Base-by-base conservation (phyloP, 2,797 vertebrate genomes). In the Diplodus sargus region DNA sequence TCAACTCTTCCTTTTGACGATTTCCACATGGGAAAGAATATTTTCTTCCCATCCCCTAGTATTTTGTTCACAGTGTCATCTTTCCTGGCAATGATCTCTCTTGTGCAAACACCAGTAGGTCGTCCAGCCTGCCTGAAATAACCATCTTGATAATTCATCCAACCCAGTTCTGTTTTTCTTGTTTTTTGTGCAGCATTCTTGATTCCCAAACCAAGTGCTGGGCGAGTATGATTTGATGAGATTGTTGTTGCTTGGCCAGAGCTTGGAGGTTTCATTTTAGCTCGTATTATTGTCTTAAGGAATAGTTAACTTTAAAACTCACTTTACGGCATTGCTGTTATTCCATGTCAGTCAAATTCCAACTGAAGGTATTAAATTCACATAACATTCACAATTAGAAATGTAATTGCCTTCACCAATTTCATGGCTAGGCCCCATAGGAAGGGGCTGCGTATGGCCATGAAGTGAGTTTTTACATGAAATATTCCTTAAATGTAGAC, bases 1-100 rank as follows among this genome's bases (percentile, higher is more conserved):
- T 64, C 23, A 64, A 20, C 62, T 51, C 62, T 51, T 51, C 47
- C 62, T 49, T 64, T 34, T 51, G 25, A 18, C 1, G 62, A 51
- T 65, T 51, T 64, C 45, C 47, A 47, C 10, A 20, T 64, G 47
- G 47, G 62, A 30, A 30, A 64, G 8, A 64, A 64, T 49, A 49
- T 64, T 49, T 20, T 64, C 23, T 64, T 64, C 17, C 25, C 45
- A 49, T 64, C 10, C 12, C 10, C 47, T 64, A 18, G 25, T 20
- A 47, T 17, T 63, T 25, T 63, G 22, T 63, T 63, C 22, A 63
- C 22, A 63, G 60, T 63, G 43, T 63, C 60, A 63, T 63, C 42
- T 47, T 63, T 62, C 43, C 60, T 62, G 60, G 43, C 42, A 62
- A 62, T 45, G n/a, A 45, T 25, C 22, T 25, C 60, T 25, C n/a